Evolutionary conservation across 2,797 vertebrate species (phyloP).

Genomic region (Yasuhikotakia modesta): DNA sequence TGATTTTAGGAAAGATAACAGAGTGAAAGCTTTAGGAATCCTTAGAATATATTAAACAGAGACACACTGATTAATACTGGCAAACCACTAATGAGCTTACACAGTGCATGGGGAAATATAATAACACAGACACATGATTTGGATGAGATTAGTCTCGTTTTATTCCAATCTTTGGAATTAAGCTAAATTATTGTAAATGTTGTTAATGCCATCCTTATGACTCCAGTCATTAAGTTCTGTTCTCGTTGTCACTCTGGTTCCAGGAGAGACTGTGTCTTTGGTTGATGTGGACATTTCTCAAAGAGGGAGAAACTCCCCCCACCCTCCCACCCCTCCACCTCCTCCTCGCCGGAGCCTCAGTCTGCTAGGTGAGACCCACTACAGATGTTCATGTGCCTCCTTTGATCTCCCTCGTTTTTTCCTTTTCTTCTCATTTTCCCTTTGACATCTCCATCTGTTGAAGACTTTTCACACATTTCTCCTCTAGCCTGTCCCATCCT

Average conservation of each 20-base stretch:
- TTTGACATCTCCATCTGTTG: conserved; percentile 14
- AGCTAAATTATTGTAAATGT: conserved; percentile 3
- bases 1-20: conserved; percentile 5
- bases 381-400: conserved; percentile 5
- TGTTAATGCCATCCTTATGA: conserved; percentile 9
- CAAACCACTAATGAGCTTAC: conserved; percentile 38
- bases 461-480: not conserved
- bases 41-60: conserved; percentile 12
- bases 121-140: conserved; percentile 18
- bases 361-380: conserved; percentile 82
- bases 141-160: conserved; percentile 29
- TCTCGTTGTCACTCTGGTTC: conserved; percentile 16
- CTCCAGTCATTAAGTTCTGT: conserved; percentile 14
- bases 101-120: conserved; percentile 20
- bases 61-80: not conserved
- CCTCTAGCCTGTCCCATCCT: not conserved
- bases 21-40: conserved; percentile 7
- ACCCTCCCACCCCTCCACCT: conserved; percentile 91
- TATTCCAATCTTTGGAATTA: conserved; percentile 7
- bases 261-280: conserved; percentile 94
- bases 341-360: conserved; percentile 95
- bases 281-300: conserved; percentile 96
- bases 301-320: conserved; percentile 85
- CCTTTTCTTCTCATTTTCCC: conserved; percentile 17
- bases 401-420: conserved; percentile 29